A percentile compares a stretch with the other conserved stretches of the same genome.
These are phyloP conservation scores for Hirtodrosophila trivittata DNA, from an alignment of 2,888 invertebrate species.

Conservation along the genomic window DNA sequence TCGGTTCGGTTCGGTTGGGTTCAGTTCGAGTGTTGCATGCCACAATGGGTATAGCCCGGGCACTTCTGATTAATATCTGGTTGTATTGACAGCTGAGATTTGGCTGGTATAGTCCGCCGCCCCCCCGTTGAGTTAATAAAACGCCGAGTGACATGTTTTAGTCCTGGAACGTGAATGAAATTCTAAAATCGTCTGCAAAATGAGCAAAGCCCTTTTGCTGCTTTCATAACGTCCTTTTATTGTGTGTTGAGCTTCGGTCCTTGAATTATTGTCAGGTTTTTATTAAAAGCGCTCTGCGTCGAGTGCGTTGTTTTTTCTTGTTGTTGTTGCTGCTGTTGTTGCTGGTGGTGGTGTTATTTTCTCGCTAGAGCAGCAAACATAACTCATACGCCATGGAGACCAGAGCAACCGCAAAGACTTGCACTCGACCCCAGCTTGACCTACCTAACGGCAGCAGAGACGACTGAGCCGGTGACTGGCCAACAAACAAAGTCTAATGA, in stretches of 20 bases:
- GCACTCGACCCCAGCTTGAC: conserved; percentile 35
- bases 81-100: conserved; percentile 77
- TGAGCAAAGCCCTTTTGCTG: conserved; percentile 32
- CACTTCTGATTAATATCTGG: conserved; percentile 73
- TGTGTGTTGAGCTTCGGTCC: conserved; percentile 22
- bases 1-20: neutral
- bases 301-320: conserved; percentile 28
- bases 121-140: conserved; percentile 71
- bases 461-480: conserved; percentile 21
- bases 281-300: conserved; percentile 50
- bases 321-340: neutral
- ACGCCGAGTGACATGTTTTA: conserved; percentile 71
- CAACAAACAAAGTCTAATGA: conserved; percentile 78
- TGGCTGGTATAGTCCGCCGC: conserved; percentile 19
- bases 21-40: conserved; percentile 29
- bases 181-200: conserved; percentile 42
- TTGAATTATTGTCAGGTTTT: conserved; percentile 66
- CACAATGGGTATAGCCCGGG: conserved; percentile 44
- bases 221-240: conserved; percentile 30
- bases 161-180: conserved; percentile 61
- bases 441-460: conserved; percentile 16
- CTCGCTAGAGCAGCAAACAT: conserved; percentile 35
- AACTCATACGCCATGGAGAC: conserved; percentile 64
- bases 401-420: conserved; percentile 51
- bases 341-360: no score